Conservation (phyloP, 2,797 vertebrate species). For the Chanos chanos region DNA sequence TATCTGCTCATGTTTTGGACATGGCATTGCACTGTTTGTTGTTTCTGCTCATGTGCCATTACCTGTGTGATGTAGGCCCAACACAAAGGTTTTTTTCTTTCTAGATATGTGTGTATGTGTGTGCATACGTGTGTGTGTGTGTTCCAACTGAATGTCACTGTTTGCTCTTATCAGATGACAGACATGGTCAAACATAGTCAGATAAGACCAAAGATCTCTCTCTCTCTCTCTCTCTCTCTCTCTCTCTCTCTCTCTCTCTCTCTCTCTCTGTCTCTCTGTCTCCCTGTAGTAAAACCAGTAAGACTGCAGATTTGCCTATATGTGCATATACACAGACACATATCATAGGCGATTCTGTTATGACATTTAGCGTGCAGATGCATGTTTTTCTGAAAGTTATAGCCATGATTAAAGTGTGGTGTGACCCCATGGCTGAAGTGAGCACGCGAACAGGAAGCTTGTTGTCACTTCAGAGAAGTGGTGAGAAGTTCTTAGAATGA, state of each 20-base stretch:
- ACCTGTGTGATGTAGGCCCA: conserved; percentile 13
- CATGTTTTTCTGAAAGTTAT: conserved; percentile 1
- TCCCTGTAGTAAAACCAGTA: neutral
- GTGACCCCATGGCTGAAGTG: conserved; percentile 43
- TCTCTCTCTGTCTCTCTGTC: neutral
- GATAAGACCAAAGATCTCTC: conserved; percentile 9
- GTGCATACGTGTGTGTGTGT: no score
- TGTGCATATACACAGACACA: no score
- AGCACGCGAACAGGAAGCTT: conserved; percentile 66
- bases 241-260: no score
- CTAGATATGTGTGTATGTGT: no score
- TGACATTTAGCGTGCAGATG: neutral
- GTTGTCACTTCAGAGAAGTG: conserved; percentile 66
- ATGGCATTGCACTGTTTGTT: conserved; percentile 35
- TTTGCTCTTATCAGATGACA: conserved; percentile 21
- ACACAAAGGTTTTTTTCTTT: neutral
- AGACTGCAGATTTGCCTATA: no score
- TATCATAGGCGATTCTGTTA: no score
- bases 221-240: no score
- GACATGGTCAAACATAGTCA: conserved; percentile 12
- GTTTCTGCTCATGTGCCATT: conserved; percentile 14
- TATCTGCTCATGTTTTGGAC: conserved; percentile 20
- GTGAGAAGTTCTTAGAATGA: conserved; percentile 72
- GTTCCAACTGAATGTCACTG: conserved; percentile 14
- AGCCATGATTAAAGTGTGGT: conserved; percentile 35